A percentile compares a stretch with the other conserved stretches of the same genome.
Conservation (phyloP, 2,888 invertebrate species). For the Meliscaeva auricollis region DNA sequence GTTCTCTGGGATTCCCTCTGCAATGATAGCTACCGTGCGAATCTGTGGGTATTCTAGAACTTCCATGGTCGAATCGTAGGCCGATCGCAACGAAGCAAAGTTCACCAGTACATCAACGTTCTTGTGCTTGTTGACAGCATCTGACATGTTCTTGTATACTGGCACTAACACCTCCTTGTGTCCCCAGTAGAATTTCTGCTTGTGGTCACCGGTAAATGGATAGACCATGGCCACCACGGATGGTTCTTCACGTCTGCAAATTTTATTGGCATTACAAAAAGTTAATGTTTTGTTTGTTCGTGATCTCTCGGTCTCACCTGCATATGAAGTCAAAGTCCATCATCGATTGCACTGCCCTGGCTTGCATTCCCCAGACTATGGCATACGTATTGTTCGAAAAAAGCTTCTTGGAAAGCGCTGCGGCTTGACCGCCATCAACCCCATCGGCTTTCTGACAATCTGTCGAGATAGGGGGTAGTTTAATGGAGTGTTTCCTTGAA, state of each 20-base stretch:
- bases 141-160: conserved; percentile 98
- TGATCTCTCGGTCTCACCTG: conserved; percentile 79
- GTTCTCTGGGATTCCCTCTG: conserved; percentile 99
- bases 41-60: conserved; percentile 97
- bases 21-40: conserved; percentile 98
- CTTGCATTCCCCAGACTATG: conserved; percentile 99
- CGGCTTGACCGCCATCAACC: conserved; percentile 78
- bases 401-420: conserved; percentile 85
- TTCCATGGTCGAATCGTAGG: conserved; percentile 98
- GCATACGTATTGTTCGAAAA: conserved; percentile 94
- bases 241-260: conserved; percentile 95
- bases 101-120: conserved; percentile 98
- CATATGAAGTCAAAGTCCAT: conserved; percentile 84
- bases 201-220: conserved; percentile 99
- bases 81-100: conserved; percentile 98
- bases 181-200: conserved; percentile 99
- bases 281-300: not conserved
- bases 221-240: conserved; percentile 98
- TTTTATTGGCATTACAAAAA: conserved; percentile 84
- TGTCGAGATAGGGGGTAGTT: conserved; percentile 84
- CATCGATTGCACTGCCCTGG: conserved; percentile 93
- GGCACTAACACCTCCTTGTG: conserved; percentile 98
- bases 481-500: conserved; percentile 83
- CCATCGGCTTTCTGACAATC: conserved; percentile 80
- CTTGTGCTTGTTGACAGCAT: conserved; percentile 97